Evolutionary conservation across 2,888 invertebrate genomes (phyloP).

Genomic region (Alloplasta piceator): DNA sequence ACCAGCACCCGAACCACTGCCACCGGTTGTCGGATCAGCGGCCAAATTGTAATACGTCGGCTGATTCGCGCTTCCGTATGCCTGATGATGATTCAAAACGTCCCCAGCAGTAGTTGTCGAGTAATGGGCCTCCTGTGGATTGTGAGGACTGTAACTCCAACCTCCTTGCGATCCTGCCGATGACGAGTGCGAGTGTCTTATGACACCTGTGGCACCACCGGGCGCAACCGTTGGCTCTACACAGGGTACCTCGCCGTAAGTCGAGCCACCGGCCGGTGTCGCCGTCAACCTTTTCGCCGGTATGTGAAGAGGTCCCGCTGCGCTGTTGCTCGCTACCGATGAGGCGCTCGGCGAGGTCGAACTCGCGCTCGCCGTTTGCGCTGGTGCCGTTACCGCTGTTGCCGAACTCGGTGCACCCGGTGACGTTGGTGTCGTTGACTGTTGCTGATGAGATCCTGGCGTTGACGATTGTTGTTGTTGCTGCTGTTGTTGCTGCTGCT

Average conservation of each 20-base stretch:
- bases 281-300: constrained; percentile 91
- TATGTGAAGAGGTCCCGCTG: constrained; percentile 93
- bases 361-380: constrained; percentile 86
- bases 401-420: constrained; percentile 83
- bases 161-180: constrained; percentile 84
- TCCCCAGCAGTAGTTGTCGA: constrained; percentile 85
- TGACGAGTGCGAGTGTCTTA: constrained; percentile 87
- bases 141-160: constrained; percentile 90
- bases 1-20: background rate
- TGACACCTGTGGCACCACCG: constrained; percentile 87
- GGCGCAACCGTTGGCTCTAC: constrained; percentile 84
- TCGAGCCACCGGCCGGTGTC: constrained; percentile 84
- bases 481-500: constrained; percentile 70
- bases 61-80: constrained; percentile 86
- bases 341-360: constrained; percentile 87
- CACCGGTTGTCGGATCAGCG: constrained; percentile 83
- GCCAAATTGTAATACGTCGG: constrained; percentile 91
- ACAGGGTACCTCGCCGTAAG: constrained; percentile 82
- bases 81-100: constrained; percentile 86
- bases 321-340: constrained; percentile 87
- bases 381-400: constrained; percentile 76
- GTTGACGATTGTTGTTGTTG: constrained; percentile 72
- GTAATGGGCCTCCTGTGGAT: constrained; percentile 81
- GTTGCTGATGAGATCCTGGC: constrained; percentile 83
- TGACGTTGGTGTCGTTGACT: constrained; percentile 85